These are phyloP conservation scores for Apostichopus parvimensis DNA, from an alignment of 35 echinoderm and acorn worm genomes.

Conservation along the genomic window DNA sequence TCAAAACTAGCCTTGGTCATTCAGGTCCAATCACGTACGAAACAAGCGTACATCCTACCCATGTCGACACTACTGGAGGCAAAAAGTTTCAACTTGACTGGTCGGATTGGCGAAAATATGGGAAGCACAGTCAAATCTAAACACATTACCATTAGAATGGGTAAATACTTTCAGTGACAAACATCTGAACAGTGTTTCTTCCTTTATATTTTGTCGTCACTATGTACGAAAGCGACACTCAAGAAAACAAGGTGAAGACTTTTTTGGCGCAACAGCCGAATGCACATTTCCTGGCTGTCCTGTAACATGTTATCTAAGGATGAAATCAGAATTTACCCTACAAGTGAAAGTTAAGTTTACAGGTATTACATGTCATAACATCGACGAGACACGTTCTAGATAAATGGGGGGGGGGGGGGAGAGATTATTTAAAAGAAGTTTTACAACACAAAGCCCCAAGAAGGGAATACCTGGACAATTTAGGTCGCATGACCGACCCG, in stretches of 20 bases:
- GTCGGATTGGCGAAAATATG: not conserved
- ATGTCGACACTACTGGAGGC: not conserved
- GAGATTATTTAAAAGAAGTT: not conserved
- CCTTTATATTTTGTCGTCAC: not conserved
- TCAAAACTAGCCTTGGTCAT: too few species aligned
- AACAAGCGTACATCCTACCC: not conserved
- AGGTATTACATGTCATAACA: not conserved
- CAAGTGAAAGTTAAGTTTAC: not conserved
- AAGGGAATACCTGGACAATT: conserved; percentile 20
- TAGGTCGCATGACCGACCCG: not conserved
- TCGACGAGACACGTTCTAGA: not conserved
- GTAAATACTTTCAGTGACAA: conserved; percentile 4
- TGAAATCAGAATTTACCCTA: not conserved
- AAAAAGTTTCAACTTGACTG: not conserved
- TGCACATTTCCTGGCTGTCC: conserved; percentile 5
- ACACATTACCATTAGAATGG: conserved; percentile 2
- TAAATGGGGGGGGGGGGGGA: not conserved
- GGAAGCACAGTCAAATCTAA: not conserved
- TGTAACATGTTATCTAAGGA: not conserved
- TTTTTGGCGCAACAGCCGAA: not conserved
- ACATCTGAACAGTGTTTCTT: not conserved
- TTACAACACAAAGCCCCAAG: conserved; percentile 18
- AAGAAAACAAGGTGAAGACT: not conserved
- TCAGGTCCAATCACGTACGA: too few species aligned
- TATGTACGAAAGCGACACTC: not conserved